Conservation (phyloP, 2,888 invertebrate genomes). For the Apodemia mormo region DNA sequence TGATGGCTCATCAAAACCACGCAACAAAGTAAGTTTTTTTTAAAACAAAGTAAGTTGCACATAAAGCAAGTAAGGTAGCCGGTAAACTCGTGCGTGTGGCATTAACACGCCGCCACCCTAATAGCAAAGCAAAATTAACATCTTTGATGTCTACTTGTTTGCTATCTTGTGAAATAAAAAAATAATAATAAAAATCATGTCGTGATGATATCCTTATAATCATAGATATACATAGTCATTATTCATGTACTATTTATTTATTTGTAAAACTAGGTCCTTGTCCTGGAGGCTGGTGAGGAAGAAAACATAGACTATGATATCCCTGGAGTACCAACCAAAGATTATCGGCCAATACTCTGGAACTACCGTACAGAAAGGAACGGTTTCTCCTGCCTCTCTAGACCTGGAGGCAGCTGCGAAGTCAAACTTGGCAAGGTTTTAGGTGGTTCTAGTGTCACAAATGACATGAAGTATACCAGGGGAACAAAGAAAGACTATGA, state of each 20-base stretch:
- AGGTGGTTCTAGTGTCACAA: conserved; percentile 71
- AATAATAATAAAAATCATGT: neutral
- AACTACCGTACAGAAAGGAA: conserved; percentile 71
- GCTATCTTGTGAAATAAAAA: too few species aligned
- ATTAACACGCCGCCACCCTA: too few species aligned
- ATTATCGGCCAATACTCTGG: conserved; percentile 70
- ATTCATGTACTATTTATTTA: neutral
- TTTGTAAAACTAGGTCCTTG: conserved; percentile 52
- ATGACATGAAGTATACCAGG: conserved; percentile 75
- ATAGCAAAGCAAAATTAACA: too few species aligned
- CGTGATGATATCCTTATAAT: neutral
- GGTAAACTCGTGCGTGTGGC: too few species aligned
- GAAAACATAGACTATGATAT: conserved; percentile 74
- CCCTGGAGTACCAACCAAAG: conserved; percentile 66
- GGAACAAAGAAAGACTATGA: conserved; percentile 72
- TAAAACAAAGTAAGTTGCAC: too few species aligned
- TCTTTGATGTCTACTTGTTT: too few species aligned
- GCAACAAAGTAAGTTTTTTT: too few species aligned
- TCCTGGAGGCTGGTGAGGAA: conserved; percentile 69
- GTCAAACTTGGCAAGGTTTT: conserved; percentile 71
- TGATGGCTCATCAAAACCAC: too few species aligned
- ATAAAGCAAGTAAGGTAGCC: too few species aligned
- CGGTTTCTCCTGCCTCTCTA: conserved; percentile 68
- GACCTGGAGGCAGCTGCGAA: conserved; percentile 70
- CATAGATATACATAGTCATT: neutral